Base-by-base conservation (phyloP, 2,113 vertebrate species). In the Emydocephalus ijimae region DNA sequence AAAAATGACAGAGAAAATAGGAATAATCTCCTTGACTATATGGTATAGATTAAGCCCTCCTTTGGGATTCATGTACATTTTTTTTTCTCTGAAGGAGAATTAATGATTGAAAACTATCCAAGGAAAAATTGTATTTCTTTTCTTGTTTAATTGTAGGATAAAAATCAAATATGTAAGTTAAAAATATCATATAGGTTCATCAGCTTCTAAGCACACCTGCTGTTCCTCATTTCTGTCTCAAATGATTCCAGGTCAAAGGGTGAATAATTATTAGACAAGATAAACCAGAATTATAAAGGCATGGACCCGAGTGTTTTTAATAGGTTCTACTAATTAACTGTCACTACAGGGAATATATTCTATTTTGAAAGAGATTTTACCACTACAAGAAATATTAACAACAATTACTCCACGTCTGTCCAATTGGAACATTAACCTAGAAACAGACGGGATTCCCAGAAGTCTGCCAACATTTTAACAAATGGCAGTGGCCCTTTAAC, bases 401-500 rank as follows among this genome's bases (percentile, higher is more conserved):
- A 96, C 95, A 95, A 97, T 97, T 96, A 96, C 96, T 95, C 96
- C 94, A 94, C 93, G 96, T 81, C 74, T 81, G 74, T 97, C 95
- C 95, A 96, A 96, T 95, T 92, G 96, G 95, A 97, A 97, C 1
- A 23, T 59, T 93, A 96, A 94, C 94, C 95, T 96, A 95, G 96
- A 95, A 97, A 97, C 91, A 95, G 94, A 94, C 96, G 96, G 94
- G 95, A 94, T 95, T 94, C 92, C 96, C 95, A 94, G 54, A 81
- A 96, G 96, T 94, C 96, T 95, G 94, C 96, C 97, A 97, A 97
- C 94, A 94, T 96, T 96, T 97, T 93, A 94, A 96, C 93, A 97
- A 97, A 96, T 94, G 97, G 97, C 97, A 96, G 94, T 54, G 92
- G 96, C 93, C 96, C 97, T 97, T 97, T 97, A 96, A 96, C 97